Conservation (phyloP, 2,888 invertebrate genomes). For the Laspeyria flexula region DNA sequence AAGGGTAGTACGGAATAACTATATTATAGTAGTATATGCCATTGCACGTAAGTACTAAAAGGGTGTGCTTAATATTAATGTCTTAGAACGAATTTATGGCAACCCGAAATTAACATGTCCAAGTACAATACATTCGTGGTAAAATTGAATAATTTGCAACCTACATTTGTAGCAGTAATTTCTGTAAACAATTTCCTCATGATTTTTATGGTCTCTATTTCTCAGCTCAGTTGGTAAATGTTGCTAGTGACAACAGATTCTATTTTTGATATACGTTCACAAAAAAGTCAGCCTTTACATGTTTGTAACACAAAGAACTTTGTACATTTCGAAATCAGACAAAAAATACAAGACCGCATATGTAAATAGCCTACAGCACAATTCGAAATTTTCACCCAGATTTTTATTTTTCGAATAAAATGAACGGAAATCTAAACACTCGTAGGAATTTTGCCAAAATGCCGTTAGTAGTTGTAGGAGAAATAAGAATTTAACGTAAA, state of each 20-base stretch:
- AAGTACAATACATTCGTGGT: no score
- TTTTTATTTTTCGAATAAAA: conserved; percentile 1
- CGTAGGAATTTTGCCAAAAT: background rate
- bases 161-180: no score
- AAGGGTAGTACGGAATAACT: background rate
- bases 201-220: no score
- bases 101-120: no score
- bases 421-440: background rate
- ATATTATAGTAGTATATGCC: background rate
- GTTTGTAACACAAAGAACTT: no score
- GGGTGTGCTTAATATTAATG: conserved; percentile 5
- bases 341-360: background rate
- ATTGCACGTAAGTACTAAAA: background rate
- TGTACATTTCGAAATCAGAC: background rate
- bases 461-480: background rate
- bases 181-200: no score
- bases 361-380: background rate
- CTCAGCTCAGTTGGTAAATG: no score
- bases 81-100: no score
- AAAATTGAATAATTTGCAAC: no score
- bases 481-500: conserved; percentile 32
- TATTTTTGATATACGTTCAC: no score
- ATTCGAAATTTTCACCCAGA: background rate
- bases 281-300: no score
- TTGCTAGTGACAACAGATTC: no score